Evolutionary conservation across 1,140 invertebrate species (phyloP).

Genomic region (Heliconius hermathena): DNA sequence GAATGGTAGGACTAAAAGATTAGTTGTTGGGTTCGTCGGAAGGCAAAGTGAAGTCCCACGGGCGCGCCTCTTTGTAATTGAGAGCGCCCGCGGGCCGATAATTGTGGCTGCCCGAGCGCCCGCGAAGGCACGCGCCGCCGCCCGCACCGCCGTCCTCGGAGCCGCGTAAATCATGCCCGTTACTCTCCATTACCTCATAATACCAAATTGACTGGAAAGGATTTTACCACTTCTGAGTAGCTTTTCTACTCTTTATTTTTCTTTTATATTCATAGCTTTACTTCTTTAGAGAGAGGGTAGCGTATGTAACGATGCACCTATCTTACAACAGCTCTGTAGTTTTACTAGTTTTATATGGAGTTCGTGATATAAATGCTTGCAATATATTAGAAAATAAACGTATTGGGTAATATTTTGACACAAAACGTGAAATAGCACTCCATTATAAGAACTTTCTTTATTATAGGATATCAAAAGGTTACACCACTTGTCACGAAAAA

Average conservation of each 20-base stretch:
- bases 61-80: slow-evolving; percentile 79
- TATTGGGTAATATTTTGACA: slow-evolving; percentile 12
- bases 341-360: slow-evolving; percentile 9
- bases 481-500: slow-evolving; percentile 71
- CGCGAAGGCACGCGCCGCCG: slow-evolving; percentile 52
- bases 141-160: slow-evolving; percentile 44
- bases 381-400: slow-evolving; percentile 21
- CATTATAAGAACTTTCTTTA: slow-evolving; percentile 29
- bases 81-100: slow-evolving; percentile 79
- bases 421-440: slow-evolving; percentile 19
- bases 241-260: slow-evolving; percentile 52
- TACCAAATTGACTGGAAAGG: slow-evolving; percentile 77
- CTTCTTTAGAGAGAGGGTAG: slow-evolving; percentile 1
- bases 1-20: slow-evolving; percentile 66
- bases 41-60: slow-evolving; percentile 67
- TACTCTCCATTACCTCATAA: slow-evolving; percentile 81
- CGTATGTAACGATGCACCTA: slow-evolving; percentile 10
- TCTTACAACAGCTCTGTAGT: not conserved
- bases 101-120: slow-evolving; percentile 68
- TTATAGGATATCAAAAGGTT: slow-evolving; percentile 57
- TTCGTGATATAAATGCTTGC: slow-evolving; percentile 26
- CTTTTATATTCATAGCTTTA: slow-evolving; percentile 43
- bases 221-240: slow-evolving; percentile 54
- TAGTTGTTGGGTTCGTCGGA: slow-evolving; percentile 59
- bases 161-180: slow-evolving; percentile 78